Conservation (phyloP, 2,113 vertebrate genomes). For the Rhagologus leucostigma region DNA sequence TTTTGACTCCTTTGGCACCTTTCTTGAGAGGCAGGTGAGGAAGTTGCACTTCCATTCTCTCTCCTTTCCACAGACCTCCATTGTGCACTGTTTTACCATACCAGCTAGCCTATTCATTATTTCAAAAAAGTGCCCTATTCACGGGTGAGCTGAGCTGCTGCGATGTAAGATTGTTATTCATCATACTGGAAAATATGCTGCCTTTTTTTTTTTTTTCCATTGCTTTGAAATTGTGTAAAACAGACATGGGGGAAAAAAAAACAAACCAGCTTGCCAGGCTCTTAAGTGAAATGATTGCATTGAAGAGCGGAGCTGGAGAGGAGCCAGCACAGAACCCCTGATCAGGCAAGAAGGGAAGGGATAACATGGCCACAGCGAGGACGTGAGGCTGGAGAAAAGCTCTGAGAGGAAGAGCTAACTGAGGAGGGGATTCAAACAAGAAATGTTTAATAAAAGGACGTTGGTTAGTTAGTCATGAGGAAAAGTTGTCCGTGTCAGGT, state of each 20-base stretch:
- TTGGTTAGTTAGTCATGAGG: background rate
- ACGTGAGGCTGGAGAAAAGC: background rate
- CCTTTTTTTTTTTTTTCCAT: background rate
- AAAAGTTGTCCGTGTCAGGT: background rate
- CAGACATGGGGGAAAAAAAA: background rate
- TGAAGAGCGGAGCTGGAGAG: background rate
- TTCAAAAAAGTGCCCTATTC: background rate
- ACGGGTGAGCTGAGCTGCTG: background rate
- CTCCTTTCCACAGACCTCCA: background rate
- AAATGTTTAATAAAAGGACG: background rate
- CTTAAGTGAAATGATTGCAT: slow-evolving; percentile 15
- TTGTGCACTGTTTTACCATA: background rate
- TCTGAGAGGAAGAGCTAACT: background rate
- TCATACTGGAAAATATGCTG: background rate
- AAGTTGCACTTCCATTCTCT: background rate
- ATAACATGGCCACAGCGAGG: accelerated
- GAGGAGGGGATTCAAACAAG: background rate
- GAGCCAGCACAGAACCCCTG: slow-evolving; percentile 12
- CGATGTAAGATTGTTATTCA: background rate
- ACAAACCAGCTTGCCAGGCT: slow-evolving; percentile 3
- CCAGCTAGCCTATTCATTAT: background rate
- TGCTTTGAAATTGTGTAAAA: slow-evolving; percentile 20
- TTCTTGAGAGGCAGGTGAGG: background rate
- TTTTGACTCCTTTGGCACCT: background rate
- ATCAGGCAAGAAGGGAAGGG: slow-evolving; percentile 1